Conservation (phyloP, 2,113 vertebrate species). For the Collichthys lucidus region DNA sequence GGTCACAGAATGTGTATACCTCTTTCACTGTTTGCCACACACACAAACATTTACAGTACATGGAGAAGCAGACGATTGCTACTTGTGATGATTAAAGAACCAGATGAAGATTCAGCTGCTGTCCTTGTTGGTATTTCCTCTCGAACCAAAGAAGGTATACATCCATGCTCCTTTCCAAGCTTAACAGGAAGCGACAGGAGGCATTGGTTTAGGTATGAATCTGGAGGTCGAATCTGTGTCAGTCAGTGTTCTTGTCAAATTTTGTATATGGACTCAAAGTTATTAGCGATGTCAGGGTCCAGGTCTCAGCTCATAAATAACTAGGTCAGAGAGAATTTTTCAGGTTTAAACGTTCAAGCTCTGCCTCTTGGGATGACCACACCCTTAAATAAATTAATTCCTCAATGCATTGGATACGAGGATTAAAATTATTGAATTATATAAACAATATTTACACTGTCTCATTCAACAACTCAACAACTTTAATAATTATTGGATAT, state of each 20-base stretch:
- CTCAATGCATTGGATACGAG: background rate
- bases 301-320: background rate
- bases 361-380: conserved; percentile 5
- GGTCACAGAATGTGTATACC: conserved; percentile 26
- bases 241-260: background rate
- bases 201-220: background rate
- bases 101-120: conserved; percentile 4
- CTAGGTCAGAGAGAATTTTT: background rate
- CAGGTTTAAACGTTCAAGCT: background rate
- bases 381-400: background rate
- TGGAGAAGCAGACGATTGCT: background rate
- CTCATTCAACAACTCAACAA: too few relatives aligned
- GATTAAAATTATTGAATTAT: background rate
- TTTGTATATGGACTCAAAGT: background rate
- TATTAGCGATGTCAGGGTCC: background rate
- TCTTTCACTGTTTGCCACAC: conserved; percentile 16
- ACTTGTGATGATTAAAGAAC: conserved; percentile 25
- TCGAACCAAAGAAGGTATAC: background rate
- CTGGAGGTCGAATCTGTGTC: background rate
- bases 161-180: background rate
- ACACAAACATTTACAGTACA: conserved; percentile 17
- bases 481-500: background rate
- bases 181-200: background rate
- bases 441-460: background rate
- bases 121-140: background rate